These are phyloP conservation scores for Platalea minor DNA, from an alignment of 2,797 vertebrate species.

Conservation along the genomic window DNA sequence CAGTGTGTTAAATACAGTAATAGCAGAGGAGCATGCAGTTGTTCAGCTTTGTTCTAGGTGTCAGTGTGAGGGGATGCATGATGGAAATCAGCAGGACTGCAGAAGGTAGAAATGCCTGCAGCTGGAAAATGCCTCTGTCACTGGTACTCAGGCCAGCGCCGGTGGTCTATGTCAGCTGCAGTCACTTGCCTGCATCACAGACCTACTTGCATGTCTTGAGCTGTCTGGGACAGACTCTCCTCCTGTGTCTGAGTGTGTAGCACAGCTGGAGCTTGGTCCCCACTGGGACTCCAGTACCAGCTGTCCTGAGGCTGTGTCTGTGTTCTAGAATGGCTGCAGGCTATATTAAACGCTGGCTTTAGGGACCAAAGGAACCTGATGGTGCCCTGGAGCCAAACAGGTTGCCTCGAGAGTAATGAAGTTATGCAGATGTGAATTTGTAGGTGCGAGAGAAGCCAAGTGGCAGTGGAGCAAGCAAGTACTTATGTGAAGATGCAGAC, in stretches of 20 bases:
- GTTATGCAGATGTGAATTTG: background rate
- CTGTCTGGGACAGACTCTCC: background rate
- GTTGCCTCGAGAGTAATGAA: background rate
- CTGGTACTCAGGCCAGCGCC: background rate
- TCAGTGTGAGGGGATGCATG: background rate
- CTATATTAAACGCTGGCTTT: background rate
- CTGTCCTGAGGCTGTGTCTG: background rate
- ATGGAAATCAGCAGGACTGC: background rate
- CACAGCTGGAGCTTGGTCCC: background rate
- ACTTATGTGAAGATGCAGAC: background rate
- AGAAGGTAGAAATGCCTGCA: background rate
- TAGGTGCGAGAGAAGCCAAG: background rate
- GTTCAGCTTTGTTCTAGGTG: background rate
- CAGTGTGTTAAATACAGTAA: background rate
- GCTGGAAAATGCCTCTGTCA: background rate
- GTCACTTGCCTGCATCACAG: background rate
- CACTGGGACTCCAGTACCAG: background rate
- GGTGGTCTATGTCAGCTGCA: background rate
- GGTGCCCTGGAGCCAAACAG: background rate
- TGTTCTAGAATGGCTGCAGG: background rate
- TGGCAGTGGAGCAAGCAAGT: background rate
- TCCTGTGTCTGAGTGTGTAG: background rate
- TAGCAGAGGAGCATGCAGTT: background rate
- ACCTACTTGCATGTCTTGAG: rapidly evolving
- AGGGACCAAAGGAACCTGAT: background rate